A percentile compares a stretch with the other conserved stretches of the same genome.
Conservation (phyloP, 2,888 invertebrate genomes). For the Drosophila conformis region DNA sequence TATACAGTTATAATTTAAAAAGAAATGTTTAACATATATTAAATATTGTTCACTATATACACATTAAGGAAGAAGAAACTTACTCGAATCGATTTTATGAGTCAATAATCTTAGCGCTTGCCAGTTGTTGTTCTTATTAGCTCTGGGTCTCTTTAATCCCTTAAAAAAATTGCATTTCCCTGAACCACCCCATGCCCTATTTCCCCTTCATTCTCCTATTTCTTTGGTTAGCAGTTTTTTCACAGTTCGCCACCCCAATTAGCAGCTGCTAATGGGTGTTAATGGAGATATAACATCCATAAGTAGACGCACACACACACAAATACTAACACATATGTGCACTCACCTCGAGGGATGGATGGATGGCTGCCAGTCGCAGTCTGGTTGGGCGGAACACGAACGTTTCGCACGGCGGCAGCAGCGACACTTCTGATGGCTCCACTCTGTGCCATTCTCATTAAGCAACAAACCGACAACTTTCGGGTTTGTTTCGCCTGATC, state of each 20-base stretch:
- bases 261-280: constrained; percentile 63
- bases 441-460: constrained; percentile 38
- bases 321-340: background rate
- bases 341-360: constrained; percentile 42
- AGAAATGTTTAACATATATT: background rate
- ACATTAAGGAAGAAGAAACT: background rate
- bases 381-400: constrained; percentile 22
- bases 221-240: constrained; percentile 29
- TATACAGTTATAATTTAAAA: background rate
- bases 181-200: background rate
- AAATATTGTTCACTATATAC: background rate
- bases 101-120: constrained; percentile 11
- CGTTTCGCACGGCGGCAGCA: constrained; percentile 24
- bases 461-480: constrained; percentile 31
- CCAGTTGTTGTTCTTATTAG: constrained; percentile 15
- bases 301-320: background rate
- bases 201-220: background rate
- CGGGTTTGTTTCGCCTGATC: constrained; percentile 39
- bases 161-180: background rate
- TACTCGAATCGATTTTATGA: constrained; percentile 2
- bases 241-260: constrained; percentile 55
- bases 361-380: constrained; percentile 20
- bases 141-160: constrained; percentile 6
- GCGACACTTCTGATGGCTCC: constrained; percentile 33
- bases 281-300: constrained; percentile 36